Conservation (phyloP, 2,888 invertebrate genomes). For the Spicauda simplicius region DNA sequence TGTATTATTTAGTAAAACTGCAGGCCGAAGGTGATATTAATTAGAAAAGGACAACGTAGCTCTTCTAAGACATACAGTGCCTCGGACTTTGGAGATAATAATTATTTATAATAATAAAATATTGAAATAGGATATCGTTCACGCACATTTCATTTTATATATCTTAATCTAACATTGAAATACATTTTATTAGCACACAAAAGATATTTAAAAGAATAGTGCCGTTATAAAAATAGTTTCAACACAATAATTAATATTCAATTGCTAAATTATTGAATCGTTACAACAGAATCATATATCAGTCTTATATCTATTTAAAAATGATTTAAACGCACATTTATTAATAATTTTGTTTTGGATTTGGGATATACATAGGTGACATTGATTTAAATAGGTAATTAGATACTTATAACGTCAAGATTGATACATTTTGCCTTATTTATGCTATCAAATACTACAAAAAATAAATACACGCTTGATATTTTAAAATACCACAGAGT, state of each 20-base stretch:
- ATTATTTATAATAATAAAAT: conserved; percentile 27
- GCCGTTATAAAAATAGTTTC: conserved; percentile 60
- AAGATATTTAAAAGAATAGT: conserved; percentile 61
- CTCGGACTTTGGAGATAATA: conserved; percentile 19
- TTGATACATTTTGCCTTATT: conserved; percentile 64
- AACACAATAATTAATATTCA: conserved; percentile 34
- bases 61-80: neutral
- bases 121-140: conserved; percentile 25
- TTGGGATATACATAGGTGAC: conserved; percentile 45
- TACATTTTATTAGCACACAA: conserved; percentile 53
- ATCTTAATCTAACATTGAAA: conserved; percentile 42
- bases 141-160: conserved; percentile 14
- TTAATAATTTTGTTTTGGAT: conserved; percentile 1
- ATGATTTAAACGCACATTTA: conserved; percentile 50
- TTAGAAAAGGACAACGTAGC: too few species aligned
- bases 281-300: conserved; percentile 70
- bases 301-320: conserved; percentile 80
- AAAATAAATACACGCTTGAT: conserved; percentile 64
- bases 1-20: neutral
- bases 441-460: conserved; percentile 69
- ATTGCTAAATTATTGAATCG: conserved; percentile 41
- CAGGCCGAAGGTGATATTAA: too few species aligned
- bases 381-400: conserved; percentile 51
- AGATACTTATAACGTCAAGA: conserved; percentile 57
- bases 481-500: conserved; percentile 73